phyloP scores from a whole-genome alignment of 1,140 invertebrate genomes.

The Colletes gigas region DNA sequence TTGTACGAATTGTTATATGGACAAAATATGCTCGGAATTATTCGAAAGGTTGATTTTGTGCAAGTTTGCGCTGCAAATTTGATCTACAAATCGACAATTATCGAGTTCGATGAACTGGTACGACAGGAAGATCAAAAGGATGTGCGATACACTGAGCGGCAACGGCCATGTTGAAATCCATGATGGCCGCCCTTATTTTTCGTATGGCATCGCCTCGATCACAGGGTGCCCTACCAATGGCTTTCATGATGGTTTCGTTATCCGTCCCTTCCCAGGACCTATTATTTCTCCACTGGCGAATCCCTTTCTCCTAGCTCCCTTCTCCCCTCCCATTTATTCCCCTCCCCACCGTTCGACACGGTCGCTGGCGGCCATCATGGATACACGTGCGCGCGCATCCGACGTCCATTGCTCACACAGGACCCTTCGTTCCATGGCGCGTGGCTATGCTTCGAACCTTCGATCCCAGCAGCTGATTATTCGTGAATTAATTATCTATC shows the following conservation, averaged over 20 bases:
- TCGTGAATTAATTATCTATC: not conserved
- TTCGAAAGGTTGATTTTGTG: not conserved
- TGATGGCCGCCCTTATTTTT: slow-evolving; percentile 77
- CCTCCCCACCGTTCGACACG: slow-evolving; percentile 54
- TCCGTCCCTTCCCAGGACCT: slow-evolving; percentile 72
- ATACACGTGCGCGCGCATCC: slow-evolving; percentile 72
- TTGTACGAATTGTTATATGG: no score
- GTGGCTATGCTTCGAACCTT: not conserved
- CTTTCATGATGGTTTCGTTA: slow-evolving; percentile 62
- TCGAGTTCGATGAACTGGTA: not conserved
- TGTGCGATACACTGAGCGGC: slow-evolving; percentile 10
- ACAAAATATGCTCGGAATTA: not conserved
- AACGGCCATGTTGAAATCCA: slow-evolving; percentile 78
- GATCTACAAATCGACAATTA: not conserved
- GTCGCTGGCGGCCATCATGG: slow-evolving; percentile 73
- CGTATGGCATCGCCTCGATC: slow-evolving; percentile 68
- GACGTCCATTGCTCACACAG: not conserved
- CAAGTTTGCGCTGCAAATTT: not conserved
- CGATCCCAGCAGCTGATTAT: no score
- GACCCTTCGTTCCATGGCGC: not conserved
- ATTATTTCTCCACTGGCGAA: slow-evolving; percentile 45
- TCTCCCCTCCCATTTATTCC: slow-evolving; percentile 55
- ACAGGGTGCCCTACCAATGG: slow-evolving; percentile 74
- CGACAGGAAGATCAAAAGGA: slow-evolving; percentile 5
- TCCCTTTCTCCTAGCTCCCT: slow-evolving; percentile 31